Percentiles rank a stretch among this genome's conserved stretches.
Evolutionary conservation across 2,888 invertebrate genomes (phyloP).

Genomic region (Pardosa pseudoannulata): DNA sequence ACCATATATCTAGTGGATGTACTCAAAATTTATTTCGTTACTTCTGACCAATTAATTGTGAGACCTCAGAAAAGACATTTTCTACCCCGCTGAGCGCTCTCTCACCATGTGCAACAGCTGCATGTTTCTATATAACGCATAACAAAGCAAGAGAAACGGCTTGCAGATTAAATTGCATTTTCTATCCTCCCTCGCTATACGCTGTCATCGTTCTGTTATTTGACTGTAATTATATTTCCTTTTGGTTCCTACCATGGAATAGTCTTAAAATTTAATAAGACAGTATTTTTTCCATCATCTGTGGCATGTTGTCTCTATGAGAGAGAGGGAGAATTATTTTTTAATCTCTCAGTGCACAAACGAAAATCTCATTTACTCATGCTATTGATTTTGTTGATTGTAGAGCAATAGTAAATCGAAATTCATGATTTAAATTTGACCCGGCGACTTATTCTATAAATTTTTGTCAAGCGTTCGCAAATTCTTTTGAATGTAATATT

Average conservation of each 20-base stretch:
- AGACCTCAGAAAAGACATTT: constrained; percentile 68
- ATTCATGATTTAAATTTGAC: too few species aligned
- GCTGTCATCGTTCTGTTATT: constrained; percentile 59
- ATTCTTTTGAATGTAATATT: too few species aligned
- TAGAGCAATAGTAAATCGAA: too few species aligned
- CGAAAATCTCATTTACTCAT: constrained; percentile 20
- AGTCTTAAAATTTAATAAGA: constrained; percentile 66
- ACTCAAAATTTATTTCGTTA: constrained; percentile 68
- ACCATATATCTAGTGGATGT: constrained; percentile 53
- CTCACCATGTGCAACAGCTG: constrained; percentile 65
- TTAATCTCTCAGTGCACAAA: constrained; percentile 8
- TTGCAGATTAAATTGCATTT: constrained; percentile 62
- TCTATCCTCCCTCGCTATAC: constrained; percentile 28
- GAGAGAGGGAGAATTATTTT: neutral
- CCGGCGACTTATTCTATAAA: too few species aligned
- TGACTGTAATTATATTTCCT: constrained; percentile 67
- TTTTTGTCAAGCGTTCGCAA: too few species aligned
- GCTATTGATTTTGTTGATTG: constrained; percentile 35
- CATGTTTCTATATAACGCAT: constrained; percentile 45
- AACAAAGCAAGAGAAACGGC: neutral
- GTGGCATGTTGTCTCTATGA: neutral
- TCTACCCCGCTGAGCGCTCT: constrained; percentile 50
- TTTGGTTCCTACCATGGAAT: constrained; percentile 62
- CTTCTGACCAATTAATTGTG: constrained; percentile 60
- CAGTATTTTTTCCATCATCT: constrained; percentile 22